phyloP scores from a whole-genome alignment of 2,113 vertebrate species.

The Corythaixoides concolor region DNA sequence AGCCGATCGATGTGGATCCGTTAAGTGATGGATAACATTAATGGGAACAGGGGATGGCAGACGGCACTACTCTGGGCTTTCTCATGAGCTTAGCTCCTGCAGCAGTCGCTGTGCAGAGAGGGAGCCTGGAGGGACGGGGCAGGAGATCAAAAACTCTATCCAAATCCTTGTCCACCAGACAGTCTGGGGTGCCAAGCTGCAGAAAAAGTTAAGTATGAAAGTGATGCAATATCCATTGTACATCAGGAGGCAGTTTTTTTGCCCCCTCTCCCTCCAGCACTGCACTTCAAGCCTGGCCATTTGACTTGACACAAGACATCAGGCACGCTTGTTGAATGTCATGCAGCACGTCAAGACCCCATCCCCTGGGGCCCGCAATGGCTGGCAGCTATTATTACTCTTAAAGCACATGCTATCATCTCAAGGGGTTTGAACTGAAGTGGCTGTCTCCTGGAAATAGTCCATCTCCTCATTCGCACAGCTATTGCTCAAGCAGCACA shows the following conservation, averaged over 20 bases:
- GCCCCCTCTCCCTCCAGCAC: not conserved
- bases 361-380: not conserved
- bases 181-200: not conserved
- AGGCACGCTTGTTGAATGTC: not conserved
- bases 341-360: not conserved
- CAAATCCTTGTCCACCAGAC: not conserved
- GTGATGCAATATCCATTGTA: not conserved
- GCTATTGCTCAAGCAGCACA: not conserved
- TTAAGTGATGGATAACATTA: not conserved
- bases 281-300: not conserved
- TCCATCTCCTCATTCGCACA: not conserved
- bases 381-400: not conserved
- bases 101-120: not conserved
- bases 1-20: rapidly evolving
- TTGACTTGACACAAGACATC: not conserved
- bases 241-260: not conserved
- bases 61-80: rapidly evolving
- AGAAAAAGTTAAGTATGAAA: not conserved
- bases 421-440: not conserved
- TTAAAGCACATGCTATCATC: not conserved
- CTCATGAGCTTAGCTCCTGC: not conserved
- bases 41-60: not conserved
- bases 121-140: rapidly evolving
- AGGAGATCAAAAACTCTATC: not conserved
- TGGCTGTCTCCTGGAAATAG: not conserved